A percentile compares a stretch with the other conserved stretches of the same genome.
phyloP scores from a whole-genome alignment of 2,797 vertebrate species.

The Cossypha niveicapilla region DNA sequence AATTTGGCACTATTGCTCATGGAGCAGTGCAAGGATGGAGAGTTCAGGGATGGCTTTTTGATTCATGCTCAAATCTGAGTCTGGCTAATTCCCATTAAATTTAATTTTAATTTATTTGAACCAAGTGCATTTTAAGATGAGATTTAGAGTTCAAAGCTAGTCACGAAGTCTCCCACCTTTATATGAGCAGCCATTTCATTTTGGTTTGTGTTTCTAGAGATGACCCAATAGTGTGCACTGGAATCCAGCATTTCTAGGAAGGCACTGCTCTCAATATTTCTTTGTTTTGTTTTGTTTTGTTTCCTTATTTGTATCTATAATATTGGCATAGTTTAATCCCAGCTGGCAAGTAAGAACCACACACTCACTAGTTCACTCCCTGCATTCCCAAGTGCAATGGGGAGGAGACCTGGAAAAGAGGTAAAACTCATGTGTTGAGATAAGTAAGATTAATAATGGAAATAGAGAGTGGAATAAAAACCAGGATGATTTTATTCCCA shows the following conservation, averaged over 20 bases:
- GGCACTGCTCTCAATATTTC: neutral
- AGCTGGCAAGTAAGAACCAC: neutral
- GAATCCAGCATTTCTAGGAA: neutral
- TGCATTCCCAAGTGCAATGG: neutral
- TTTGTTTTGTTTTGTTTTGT: neutral
- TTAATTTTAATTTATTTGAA: neutral
- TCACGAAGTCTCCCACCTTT: neutral
- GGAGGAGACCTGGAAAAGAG: neutral
- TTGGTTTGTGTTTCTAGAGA: neutral
- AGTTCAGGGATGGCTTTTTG: neutral
- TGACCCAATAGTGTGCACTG: neutral
- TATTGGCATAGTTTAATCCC: neutral
- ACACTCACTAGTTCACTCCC: neutral
- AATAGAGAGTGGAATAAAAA: neutral
- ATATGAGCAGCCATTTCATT: neutral
- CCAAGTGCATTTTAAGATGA: neutral
- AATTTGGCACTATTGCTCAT: fast-evolving
- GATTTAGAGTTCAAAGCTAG: neutral
- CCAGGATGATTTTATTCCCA: neutral
- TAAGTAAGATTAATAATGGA: neutral
- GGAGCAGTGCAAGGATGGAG: fast-evolving
- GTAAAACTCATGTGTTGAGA: neutral
- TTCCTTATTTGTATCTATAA: neutral
- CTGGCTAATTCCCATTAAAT: neutral
- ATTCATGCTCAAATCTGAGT: neutral